phyloP scores from a whole-genome alignment of 2,797 vertebrate genomes.

The Tragelaphus eurycerus region DNA sequence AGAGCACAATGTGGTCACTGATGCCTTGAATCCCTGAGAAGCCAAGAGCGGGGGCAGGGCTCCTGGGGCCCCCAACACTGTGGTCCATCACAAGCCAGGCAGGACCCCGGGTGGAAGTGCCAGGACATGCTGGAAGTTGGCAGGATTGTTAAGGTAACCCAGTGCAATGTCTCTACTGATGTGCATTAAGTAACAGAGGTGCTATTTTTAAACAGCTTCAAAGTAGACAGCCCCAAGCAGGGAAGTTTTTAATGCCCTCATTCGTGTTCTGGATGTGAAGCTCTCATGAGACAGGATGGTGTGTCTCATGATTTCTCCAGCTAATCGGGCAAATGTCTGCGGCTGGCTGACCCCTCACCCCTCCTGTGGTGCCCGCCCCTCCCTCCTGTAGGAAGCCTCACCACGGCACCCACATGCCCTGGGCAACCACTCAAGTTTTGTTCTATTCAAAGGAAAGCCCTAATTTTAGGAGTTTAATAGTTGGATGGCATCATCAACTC shows the following conservation, averaged over 20 bases:
- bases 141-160: not conserved
- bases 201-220: not conserved
- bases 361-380: not conserved
- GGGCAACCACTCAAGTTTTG: not conserved
- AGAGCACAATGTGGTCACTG: not conserved
- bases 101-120: not conserved
- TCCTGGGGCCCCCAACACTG: not conserved
- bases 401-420: fast-evolving
- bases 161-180: not conserved
- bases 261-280: no score
- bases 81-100: no score
- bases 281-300: fast-evolving
- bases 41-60: not conserved
- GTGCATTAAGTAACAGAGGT: not conserved
- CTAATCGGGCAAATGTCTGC: not conserved
- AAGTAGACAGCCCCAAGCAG: not conserved
- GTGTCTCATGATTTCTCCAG: no score
- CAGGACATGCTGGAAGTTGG: fast-evolving
- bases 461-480: not conserved
- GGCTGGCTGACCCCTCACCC: no score
- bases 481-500: not conserved
- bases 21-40: not conserved
- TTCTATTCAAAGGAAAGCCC: not conserved
- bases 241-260: not conserved
- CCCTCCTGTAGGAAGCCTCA: not conserved